Percentiles rank a stretch among this genome's conserved stretches.
These are phyloP conservation scores for Cyrtonyx montezumae DNA, from an alignment of 2,113 vertebrate genomes.

Conservation along the genomic window DNA sequence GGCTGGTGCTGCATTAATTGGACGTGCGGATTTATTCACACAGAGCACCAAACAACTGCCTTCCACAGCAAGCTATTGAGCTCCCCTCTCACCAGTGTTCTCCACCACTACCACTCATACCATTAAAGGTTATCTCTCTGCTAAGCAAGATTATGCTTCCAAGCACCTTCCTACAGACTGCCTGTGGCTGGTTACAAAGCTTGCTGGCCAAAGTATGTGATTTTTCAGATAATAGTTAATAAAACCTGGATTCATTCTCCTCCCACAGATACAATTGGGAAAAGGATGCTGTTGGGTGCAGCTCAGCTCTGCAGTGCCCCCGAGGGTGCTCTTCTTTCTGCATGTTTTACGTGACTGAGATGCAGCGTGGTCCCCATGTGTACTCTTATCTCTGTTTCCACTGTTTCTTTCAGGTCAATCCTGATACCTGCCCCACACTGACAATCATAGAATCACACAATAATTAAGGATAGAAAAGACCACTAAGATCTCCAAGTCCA, in stretches of 20 bases:
- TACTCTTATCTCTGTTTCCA: background rate
- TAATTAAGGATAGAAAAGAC: no score
- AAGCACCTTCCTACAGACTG: background rate
- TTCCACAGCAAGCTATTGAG: background rate
- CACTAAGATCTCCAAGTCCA: no score
- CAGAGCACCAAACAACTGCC: background rate
- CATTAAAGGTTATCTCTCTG: background rate
- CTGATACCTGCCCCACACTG: background rate
- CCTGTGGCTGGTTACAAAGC: background rate
- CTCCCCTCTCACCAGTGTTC: background rate
- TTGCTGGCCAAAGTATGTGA: rapidly evolving
- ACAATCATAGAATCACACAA: no score
- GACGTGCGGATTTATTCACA: background rate
- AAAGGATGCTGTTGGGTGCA: background rate
- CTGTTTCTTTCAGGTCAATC: background rate
- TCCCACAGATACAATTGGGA: background rate
- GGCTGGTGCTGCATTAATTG: background rate
- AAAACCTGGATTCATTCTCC: background rate
- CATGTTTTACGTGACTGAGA: background rate
- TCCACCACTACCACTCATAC: background rate
- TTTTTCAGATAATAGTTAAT: background rate
- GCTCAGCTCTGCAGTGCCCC: background rate
- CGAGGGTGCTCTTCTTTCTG: background rate
- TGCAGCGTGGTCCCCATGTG: background rate
- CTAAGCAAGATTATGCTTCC: background rate